Conservation (phyloP, 2,797 vertebrate genomes). For the Neoniphon sammara region DNA sequence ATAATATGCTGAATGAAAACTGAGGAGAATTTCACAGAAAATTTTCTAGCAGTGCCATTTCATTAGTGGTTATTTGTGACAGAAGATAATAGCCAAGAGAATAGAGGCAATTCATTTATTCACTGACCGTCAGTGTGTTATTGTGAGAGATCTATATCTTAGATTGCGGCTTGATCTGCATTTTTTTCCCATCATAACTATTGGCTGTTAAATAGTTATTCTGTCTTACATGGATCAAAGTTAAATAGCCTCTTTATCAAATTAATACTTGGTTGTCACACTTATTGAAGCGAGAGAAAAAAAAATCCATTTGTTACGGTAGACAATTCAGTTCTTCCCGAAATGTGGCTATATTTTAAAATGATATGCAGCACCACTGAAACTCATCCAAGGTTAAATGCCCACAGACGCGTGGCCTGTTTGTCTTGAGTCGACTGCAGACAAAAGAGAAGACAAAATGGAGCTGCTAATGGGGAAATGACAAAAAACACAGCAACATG, state of each 20-base stretch:
- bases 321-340: constrained; percentile 1
- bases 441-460: not conserved
- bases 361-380: constrained; percentile 9
- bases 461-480: constrained; percentile 8
- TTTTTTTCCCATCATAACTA: not conserved
- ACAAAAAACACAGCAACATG: not conserved
- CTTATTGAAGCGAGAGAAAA: not conserved
- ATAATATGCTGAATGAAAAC: constrained; percentile 27
- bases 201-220: not conserved
- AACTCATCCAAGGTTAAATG: constrained; percentile 34
- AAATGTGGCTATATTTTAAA: constrained; percentile 11
- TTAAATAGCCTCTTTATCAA: not conserved
- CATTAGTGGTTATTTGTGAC: constrained; percentile 7
- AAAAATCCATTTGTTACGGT: not conserved
- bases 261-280: constrained; percentile 14
- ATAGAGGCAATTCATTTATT: constrained; percentile 1
- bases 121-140: not conserved
- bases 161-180: not conserved
- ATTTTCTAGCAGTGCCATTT: constrained; percentile 9
- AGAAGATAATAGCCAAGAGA: not conserved
- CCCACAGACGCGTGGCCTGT: not conserved
- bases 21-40: not conserved
- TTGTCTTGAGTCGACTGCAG: not conserved
- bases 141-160: not conserved
- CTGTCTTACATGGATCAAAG: not conserved